A percentile compares a stretch with the other conserved stretches of the same genome.
phyloP scores from a whole-genome alignment of 2,888 invertebrate genomes.

The Latrodectus hesperus region DNA sequence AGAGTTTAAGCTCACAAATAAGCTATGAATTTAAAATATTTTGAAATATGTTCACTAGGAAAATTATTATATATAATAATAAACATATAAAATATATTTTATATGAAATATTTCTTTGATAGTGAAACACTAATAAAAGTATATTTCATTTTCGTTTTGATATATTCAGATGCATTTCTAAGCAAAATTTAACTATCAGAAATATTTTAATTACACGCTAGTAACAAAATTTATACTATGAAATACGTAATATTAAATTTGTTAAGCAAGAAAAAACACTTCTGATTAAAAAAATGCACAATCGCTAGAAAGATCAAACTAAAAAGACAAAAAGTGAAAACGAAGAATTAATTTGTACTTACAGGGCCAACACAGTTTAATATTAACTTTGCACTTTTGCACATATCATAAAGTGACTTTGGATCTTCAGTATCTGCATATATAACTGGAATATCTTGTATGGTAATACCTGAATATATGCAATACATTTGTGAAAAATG shows the following conservation, averaged over 20 bases:
- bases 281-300: too few species aligned
- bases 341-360: constrained; percentile 71
- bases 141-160: too few species aligned
- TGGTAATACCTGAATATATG: too few species aligned
- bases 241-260: neutral
- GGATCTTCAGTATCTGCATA: constrained; percentile 87
- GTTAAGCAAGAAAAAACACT: neutral
- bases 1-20: neutral
- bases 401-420: constrained; percentile 86
- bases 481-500: too few species aligned
- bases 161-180: neutral
- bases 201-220: too few species aligned
- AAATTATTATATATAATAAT: neutral
- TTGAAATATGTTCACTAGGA: neutral
- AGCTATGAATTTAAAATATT: neutral
- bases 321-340: too few species aligned
- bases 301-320: too few species aligned
- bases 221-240: too few species aligned
- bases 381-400: constrained; percentile 84
- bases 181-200: neutral
- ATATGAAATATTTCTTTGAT: neutral
- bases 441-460: constrained; percentile 77
- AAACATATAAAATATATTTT: neutral
- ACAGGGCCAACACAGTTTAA: constrained; percentile 95
- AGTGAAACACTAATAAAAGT: neutral